phyloP scores from a whole-genome alignment of 2,797 vertebrate genomes.

The Danio kyathit region DNA sequence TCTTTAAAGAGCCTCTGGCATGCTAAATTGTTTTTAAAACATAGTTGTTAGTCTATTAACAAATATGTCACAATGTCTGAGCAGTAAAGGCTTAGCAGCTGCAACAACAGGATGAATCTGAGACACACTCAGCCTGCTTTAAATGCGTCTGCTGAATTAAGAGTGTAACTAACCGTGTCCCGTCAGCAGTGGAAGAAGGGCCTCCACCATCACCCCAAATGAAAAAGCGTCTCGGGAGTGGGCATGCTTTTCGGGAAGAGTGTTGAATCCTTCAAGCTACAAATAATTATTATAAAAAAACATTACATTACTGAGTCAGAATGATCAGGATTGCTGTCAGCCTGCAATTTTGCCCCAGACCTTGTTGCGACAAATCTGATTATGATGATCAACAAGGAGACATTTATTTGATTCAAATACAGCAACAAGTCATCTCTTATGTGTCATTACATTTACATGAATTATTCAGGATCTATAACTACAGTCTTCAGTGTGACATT shows the following conservation, averaged over 20 bases:
- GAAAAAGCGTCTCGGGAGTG: slow-evolving; percentile 92
- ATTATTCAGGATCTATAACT: not conserved
- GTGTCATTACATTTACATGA: no score
- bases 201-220: slow-evolving; percentile 88
- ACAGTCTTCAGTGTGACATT: not conserved
- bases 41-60: slow-evolving; percentile 14
- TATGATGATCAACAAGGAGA: not conserved
- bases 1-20: not conserved
- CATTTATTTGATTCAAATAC: not conserved
- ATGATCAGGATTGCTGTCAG: not conserved
- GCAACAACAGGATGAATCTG: slow-evolving; percentile 45
- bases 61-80: slow-evolving; percentile 41
- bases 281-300: not conserved
- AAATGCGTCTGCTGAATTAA: slow-evolving; percentile 21
- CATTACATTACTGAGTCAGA: slow-evolving; percentile 33
- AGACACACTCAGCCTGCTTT: slow-evolving; percentile 35
- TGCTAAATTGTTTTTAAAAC: not conserved
- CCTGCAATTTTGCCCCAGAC: not conserved
- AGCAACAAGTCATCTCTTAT: not conserved
- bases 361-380: not conserved
- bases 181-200: slow-evolving; percentile 81
- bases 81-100: slow-evolving; percentile 27
- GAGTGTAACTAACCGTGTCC: slow-evolving; percentile 84
- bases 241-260: slow-evolving; percentile 83
- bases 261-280: slow-evolving; percentile 78